Percentiles rank a stretch among this genome's conserved stretches.
These are phyloP conservation scores for Caenorhabditis sp. DNA, from an alignment of 2,888 invertebrate genomes.

Conservation along the genomic window DNA sequence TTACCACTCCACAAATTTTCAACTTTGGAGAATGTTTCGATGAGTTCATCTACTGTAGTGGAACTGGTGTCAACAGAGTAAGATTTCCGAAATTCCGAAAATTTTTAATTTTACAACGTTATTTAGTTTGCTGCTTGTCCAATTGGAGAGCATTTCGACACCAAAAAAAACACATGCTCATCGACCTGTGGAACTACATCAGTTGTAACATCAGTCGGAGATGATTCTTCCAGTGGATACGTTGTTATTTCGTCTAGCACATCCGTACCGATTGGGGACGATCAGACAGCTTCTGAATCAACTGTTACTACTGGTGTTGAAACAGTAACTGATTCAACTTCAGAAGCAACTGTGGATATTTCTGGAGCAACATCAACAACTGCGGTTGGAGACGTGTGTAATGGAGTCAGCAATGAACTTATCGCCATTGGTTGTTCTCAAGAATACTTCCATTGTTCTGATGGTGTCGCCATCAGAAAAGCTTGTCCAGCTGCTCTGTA, in stretches of 20 bases:
- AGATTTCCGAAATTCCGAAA: background rate
- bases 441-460: slow-evolving; percentile 31
- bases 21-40: slow-evolving; percentile 48
- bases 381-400: background rate
- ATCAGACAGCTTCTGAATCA: background rate
- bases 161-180: slow-evolving; percentile 17
- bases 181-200: slow-evolving; percentile 20
- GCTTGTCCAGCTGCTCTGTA: slow-evolving; percentile 16
- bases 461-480: slow-evolving; percentile 23
- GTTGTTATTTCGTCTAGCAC: background rate
- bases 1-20: slow-evolving; percentile 25
- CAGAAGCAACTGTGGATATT: background rate
- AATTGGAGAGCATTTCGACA: slow-evolving; percentile 46
- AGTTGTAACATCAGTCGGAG: background rate
- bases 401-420: slow-evolving; percentile 3
- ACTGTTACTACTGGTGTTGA: slow-evolving; percentile 6
- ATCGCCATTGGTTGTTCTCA: slow-evolving; percentile 33
- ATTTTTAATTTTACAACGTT: background rate
- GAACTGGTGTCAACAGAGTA: slow-evolving; percentile 36
- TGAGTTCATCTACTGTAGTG: slow-evolving; percentile 50
- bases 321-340: slow-evolving; percentile 5
- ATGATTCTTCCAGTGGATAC: background rate
- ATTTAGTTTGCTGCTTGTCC: slow-evolving; percentile 46
- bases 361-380: background rate
- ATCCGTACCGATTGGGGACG: background rate